These are phyloP conservation scores for Phoenicopterus ruber DNA, from an alignment of 2,113 vertebrate species.

Conservation along the genomic window DNA sequence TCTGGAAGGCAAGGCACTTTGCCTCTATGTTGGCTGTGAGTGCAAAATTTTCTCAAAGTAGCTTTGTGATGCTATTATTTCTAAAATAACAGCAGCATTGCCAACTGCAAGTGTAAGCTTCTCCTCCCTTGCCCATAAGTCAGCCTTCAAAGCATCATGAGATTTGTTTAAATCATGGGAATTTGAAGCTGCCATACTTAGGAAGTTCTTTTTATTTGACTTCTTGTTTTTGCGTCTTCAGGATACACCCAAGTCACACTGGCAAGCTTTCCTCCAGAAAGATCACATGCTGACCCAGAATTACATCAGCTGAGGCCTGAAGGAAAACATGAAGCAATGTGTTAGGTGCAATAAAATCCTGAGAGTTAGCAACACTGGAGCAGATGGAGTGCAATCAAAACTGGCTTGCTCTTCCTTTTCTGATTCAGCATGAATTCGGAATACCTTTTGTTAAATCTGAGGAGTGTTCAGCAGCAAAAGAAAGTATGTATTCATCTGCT, in stretches of 20 bases:
- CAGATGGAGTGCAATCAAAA: not conserved
- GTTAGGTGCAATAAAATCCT: not conserved
- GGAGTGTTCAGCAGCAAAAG: not conserved
- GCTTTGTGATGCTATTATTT: not conserved
- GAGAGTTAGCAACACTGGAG: not conserved
- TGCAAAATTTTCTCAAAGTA: not conserved
- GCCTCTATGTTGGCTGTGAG: not conserved
- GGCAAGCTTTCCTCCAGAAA: not conserved
- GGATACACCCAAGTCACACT: slow-evolving; percentile 48
- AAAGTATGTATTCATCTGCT: not conserved
- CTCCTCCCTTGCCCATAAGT: not conserved
- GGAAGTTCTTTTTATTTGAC: not conserved
- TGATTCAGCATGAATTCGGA: not conserved
- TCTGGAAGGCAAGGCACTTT: not conserved
- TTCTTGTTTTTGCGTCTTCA: slow-evolving; percentile 44
- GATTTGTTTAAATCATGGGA: slow-evolving; percentile 32
- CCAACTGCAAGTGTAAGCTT: not conserved
- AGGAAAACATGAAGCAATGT: not conserved
- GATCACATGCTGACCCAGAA: slow-evolving; percentile 30
- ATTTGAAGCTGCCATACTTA: not conserved
- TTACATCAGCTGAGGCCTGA: slow-evolving; percentile 7
- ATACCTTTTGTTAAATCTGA: not conserved
- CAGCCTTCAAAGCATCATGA: not conserved
- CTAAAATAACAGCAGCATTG: not conserved
- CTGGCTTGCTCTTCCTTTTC: not conserved